These are phyloP conservation scores for Orestias chungarensis DNA, from an alignment of 2,797 vertebrate genomes.

Conservation along the genomic window DNA sequence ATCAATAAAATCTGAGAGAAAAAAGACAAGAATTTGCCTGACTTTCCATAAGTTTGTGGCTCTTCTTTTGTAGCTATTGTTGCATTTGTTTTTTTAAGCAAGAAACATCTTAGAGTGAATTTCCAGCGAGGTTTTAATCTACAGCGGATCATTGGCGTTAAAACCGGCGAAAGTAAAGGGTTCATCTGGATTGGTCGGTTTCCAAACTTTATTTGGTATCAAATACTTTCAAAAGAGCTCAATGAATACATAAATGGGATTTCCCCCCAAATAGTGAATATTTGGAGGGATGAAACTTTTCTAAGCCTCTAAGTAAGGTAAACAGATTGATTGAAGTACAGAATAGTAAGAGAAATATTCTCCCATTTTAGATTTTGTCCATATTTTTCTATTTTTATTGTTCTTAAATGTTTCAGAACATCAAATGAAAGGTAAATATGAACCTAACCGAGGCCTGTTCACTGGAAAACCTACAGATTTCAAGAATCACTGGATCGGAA, in stretches of 20 bases:
- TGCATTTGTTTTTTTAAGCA: no score
- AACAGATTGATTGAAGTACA: not conserved
- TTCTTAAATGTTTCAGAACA: not conserved
- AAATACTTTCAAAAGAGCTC: no score
- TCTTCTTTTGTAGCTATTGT: no score
- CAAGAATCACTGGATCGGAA: not conserved
- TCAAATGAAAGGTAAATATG: not conserved
- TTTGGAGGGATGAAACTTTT: not conserved
- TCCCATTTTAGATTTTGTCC: not conserved
- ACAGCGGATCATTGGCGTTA: no score
- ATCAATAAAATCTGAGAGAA: not conserved
- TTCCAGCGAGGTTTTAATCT: no score
- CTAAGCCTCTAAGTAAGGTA: not conserved
- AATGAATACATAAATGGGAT: no score
- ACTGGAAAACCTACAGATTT: not conserved
- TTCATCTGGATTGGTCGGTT: not conserved
- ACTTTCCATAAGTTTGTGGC: no score
- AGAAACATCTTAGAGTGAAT: no score
- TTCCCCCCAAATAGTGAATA: no score
- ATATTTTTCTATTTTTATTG: not conserved
- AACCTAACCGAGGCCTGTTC: not conserved
- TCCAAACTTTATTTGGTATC: no score
- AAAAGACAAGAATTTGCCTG: no score
- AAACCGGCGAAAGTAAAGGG: not conserved
- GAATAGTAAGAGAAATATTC: not conserved